Evolutionary conservation across 2,888 invertebrate genomes (phyloP).

Genomic region (Acrocera orbiculus): DNA sequence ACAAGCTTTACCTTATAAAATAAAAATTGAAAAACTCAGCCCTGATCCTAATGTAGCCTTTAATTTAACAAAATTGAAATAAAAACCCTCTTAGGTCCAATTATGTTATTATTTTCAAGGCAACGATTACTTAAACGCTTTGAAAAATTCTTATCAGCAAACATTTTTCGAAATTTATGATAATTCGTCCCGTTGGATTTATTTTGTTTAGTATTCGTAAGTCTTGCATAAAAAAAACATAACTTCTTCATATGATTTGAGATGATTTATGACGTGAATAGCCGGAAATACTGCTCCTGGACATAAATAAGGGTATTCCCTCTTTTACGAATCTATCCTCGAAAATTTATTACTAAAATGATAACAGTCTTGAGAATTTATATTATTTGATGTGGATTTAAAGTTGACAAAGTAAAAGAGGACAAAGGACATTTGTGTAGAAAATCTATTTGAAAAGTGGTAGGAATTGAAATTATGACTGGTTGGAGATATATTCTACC

Average conservation of each 20-base stretch:
- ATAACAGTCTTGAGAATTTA: conserved; percentile 18
- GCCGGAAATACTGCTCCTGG: conserved; percentile 2
- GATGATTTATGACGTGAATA: conserved; percentile 6
- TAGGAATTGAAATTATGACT: not conserved
- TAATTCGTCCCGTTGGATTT: not conserved
- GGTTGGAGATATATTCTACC: not conserved
- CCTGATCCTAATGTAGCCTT: no score
- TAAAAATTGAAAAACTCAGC: no score
- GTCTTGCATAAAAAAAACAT: not conserved
- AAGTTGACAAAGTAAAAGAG: conserved; percentile 9
- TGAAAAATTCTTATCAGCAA: not conserved
- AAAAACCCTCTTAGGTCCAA: no score
- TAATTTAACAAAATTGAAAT: no score
- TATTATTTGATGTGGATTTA: conserved; percentile 11
- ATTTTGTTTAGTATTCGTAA: not conserved
- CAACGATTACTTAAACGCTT: no score
- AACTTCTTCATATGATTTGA: conserved; percentile 1
- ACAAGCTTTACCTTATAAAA: no score
- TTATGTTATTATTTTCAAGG: no score
- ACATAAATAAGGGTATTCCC: conserved; percentile 6
- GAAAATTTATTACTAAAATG: conserved; percentile 32
- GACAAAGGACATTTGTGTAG: conserved; percentile 3
- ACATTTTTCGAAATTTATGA: conserved; percentile 2
- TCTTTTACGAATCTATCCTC: not conserved
- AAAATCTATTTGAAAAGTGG: no score